Base-by-base conservation (phyloP, 2,888 invertebrate species). In the Congeria kusceri region DNA sequence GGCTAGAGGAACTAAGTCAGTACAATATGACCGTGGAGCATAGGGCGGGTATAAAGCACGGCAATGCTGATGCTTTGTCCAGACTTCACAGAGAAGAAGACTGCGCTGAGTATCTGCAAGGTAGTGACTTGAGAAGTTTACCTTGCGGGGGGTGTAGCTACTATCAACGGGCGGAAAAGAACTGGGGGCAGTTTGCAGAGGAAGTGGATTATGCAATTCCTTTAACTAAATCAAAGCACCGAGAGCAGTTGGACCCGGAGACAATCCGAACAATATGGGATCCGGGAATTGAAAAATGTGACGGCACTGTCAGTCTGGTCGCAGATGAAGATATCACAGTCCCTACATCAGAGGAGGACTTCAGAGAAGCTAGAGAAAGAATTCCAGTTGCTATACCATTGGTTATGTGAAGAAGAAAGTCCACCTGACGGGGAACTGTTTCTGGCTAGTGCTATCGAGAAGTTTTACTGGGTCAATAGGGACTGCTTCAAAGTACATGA, bases 11-110 rank as follows among this genome's bases (percentile, higher is more conserved):
- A 47, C 56, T 78, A 27, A 23, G 63, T 11, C 66, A 75, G 46
- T 79, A 47, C 39, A 63, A 77, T 20, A 72, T 80, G 72, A 46
- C 15, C 13, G 63, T 80, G 15, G n/a, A 53, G 3, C 77, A 80
- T 53, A 18, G 80, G 9, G 23, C 67, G 15, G 72, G 72, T 20
- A 47, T 46, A n/a, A 65, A 75, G 27, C 76, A 80, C 49, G 20
- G 20, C 5, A 77, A 80, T 64, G 77, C 77, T 20, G 77, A 77
- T 44, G 62, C 56, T 18, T 47, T 80, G 20, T 66, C 62, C 29
- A 15, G 80, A n/a, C 53, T 49, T 23, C 71, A 65, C 2, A 23
- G 47, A 11, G 25, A 15, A 15, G 9, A 39, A 13, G 39, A 39
- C 15, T 39, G 39, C 11, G 39, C 9, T 11, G 39, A 11, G 39